These are phyloP conservation scores for Heterotis niloticus DNA, from an alignment of 2,113 vertebrate genomes.

Conservation along the genomic window DNA sequence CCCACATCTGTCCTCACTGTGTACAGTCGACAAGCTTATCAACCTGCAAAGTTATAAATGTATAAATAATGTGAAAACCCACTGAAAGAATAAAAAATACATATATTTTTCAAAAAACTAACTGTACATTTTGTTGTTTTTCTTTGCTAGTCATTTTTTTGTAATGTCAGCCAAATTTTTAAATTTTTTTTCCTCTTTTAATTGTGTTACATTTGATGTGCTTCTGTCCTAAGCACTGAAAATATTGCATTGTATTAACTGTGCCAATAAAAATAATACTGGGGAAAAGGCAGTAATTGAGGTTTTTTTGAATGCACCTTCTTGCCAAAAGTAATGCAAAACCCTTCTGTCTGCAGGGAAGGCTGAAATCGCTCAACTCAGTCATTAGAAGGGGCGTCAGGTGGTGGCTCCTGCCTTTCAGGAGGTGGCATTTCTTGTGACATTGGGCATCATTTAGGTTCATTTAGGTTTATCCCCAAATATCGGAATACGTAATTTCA, in stretches of 20 bases:
- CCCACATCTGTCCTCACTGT: slow-evolving; percentile 42
- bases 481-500: too few species aligned
- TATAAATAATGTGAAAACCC: slow-evolving; percentile 63
- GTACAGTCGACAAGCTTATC: slow-evolving; percentile 54
- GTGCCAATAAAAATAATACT: slow-evolving; percentile 71
- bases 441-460: too few species aligned
- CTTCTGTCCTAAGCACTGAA: slow-evolving; percentile 71
- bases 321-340: too few species aligned
- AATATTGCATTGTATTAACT: slow-evolving; percentile 72
- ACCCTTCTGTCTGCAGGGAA: too few species aligned
- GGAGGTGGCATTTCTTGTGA: too few species aligned
- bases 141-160: slow-evolving; percentile 62
- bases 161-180: slow-evolving; percentile 57
- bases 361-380: too few species aligned
- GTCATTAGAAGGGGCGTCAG: too few species aligned
- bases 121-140: slow-evolving; percentile 56
- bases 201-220: slow-evolving; percentile 63
- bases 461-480: too few species aligned
- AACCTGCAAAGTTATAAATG: slow-evolving; percentile 63
- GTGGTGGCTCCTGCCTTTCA: too few species aligned
- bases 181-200: slow-evolving; percentile 63
- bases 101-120: slow-evolving; percentile 62
- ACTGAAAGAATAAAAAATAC: slow-evolving; percentile 47
- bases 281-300: background rate
- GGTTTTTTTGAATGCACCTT: too few species aligned